Percentiles rank a stretch among this genome's conserved stretches.
These are phyloP conservation scores for Acanthurus tractus DNA, from an alignment of 2,797 vertebrate species.

Conservation along the genomic window DNA sequence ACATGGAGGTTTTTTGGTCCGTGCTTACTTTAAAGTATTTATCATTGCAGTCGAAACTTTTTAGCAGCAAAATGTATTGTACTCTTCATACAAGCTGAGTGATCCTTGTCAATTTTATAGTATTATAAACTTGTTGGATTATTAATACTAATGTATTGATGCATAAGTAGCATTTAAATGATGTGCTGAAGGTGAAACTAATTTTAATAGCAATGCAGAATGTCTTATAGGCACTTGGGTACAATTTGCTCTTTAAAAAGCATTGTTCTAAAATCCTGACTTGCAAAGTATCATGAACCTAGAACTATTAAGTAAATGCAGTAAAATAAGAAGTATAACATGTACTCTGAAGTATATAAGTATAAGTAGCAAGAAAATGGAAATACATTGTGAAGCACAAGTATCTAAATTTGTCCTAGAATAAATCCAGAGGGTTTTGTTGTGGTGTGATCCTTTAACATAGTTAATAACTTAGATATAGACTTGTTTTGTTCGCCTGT, in stretches of 20 bases:
- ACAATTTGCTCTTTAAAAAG: not conserved
- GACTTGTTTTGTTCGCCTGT: conserved; percentile 22
- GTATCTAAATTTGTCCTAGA: not conserved
- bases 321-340: not conserved
- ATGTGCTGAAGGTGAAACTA: not conserved
- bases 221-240: not conserved
- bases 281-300: not conserved
- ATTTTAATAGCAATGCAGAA: not conserved
- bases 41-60: not conserved
- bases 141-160: not conserved
- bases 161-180: not conserved
- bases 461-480: conserved; percentile 16
- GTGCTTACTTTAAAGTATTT: not conserved
- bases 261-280: not conserved
- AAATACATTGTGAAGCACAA: not conserved
- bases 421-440: not conserved
- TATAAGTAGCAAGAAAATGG: not conserved
- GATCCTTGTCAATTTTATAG: not conserved
- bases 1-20: not conserved
- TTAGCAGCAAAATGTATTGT: not conserved
- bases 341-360: not conserved
- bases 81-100: not conserved
- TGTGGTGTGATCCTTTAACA: conserved; percentile 5
- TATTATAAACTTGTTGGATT: not conserved
- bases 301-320: not conserved